Conservation (phyloP, 2,888 invertebrate genomes). For the Pherbina coryleti region DNA sequence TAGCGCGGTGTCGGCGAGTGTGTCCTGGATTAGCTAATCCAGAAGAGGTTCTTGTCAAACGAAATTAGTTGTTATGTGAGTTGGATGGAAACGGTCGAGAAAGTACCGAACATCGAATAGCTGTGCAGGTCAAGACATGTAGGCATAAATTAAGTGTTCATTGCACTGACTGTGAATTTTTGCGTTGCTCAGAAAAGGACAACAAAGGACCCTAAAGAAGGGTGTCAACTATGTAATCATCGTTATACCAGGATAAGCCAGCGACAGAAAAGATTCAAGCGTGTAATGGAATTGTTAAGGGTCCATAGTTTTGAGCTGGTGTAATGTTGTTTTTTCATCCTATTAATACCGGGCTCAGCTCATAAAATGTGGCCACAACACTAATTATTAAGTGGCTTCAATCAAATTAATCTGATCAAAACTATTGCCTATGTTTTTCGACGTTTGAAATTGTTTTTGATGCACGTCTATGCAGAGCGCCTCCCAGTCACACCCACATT, state of each 20-base stretch:
- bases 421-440: no score
- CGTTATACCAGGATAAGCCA: conserved; percentile 33
- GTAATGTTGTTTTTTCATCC: neutral
- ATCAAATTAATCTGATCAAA: neutral
- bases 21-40: conserved; percentile 12
- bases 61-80: neutral
- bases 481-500: no score
- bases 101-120: neutral
- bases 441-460: no score
- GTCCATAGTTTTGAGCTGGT: neutral
- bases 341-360: neutral
- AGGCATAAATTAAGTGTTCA: neutral
- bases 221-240: conserved; percentile 33
- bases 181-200: neutral
- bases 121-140: neutral
- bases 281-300: conserved; percentile 19
- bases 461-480: no score
- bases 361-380: neutral
- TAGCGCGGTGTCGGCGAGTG: neutral
- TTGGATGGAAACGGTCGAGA: neutral
- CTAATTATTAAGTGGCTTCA: neutral
- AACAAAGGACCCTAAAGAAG: neutral
- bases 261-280: neutral
- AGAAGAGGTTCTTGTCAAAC: neutral
- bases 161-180: neutral